phyloP scores from a whole-genome alignment of 2,113 vertebrate species.

The Cyanistes caeruleus region DNA sequence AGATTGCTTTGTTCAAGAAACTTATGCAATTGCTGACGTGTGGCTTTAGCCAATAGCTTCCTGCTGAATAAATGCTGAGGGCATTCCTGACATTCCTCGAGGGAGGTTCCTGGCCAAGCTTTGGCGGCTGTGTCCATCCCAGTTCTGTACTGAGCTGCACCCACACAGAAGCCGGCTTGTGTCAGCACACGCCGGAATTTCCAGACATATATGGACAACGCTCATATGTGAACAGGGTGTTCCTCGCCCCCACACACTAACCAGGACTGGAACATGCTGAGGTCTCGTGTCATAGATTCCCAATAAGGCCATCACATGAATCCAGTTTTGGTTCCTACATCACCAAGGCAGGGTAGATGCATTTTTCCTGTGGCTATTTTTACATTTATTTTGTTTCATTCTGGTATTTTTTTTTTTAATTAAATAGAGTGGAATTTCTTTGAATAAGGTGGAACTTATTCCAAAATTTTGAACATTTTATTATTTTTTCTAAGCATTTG shows the following conservation, averaged over 20 bases:
- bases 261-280: not conserved
- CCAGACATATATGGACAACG: constrained; percentile 18
- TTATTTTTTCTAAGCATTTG: not conserved
- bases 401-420: not conserved
- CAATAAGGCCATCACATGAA: not conserved
- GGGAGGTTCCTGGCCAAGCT: not conserved
- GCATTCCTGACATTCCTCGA: constrained; percentile 57
- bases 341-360: not conserved
- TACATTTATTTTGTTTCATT: not conserved
- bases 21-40: not conserved
- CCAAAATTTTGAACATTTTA: not conserved
- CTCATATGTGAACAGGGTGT: not conserved
- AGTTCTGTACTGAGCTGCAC: not conserved
- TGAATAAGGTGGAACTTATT: not conserved
- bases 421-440: not conserved
- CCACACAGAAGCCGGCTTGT: fast-evolving
- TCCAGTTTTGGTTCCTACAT: not conserved
- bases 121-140: not conserved
- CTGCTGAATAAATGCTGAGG: not conserved
- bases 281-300: not conserved
- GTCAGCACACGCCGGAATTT: not conserved
- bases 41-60: not conserved
- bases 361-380: not conserved
- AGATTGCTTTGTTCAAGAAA: not conserved
- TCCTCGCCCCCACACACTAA: not conserved